Conservation (phyloP, 2,888 invertebrate genomes). For the Epinotia ramella region DNA sequence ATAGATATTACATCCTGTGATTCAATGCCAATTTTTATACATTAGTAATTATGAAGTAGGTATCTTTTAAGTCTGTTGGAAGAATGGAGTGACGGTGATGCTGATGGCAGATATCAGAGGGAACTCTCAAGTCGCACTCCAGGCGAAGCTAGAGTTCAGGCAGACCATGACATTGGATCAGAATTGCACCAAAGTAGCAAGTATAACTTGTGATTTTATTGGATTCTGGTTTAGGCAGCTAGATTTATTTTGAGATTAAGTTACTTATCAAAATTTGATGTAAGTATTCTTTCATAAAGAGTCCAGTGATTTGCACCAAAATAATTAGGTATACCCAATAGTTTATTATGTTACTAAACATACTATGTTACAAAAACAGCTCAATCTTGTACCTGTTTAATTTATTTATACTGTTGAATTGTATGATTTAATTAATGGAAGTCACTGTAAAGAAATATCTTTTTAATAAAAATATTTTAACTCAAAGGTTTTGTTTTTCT, state of each 20-base stretch:
- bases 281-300: background rate
- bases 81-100: background rate
- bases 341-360: constrained; percentile 7
- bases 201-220: background rate
- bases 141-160: background rate
- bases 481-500: background rate
- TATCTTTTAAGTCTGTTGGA: background rate
- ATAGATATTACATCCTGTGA: background rate
- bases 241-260: background rate
- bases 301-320: background rate
- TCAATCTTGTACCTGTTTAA: constrained; percentile 58
- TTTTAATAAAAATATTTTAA: constrained; percentile 17
- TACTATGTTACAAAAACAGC: constrained; percentile 44
- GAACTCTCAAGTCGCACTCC: background rate
- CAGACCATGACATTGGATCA: background rate
- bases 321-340: constrained; percentile 17
- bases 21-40: background rate
- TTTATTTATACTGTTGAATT: constrained; percentile 47
- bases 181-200: background rate
- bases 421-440: constrained; percentile 47
- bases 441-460: background rate
- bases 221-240: background rate
- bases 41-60: background rate
- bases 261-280: background rate
- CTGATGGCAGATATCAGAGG: background rate